Evolutionary conservation across 2,113 vertebrate genomes (phyloP), one percentile per base, ranked within the genome.

Genomic region (Trematocara unimaculatum): DNA sequence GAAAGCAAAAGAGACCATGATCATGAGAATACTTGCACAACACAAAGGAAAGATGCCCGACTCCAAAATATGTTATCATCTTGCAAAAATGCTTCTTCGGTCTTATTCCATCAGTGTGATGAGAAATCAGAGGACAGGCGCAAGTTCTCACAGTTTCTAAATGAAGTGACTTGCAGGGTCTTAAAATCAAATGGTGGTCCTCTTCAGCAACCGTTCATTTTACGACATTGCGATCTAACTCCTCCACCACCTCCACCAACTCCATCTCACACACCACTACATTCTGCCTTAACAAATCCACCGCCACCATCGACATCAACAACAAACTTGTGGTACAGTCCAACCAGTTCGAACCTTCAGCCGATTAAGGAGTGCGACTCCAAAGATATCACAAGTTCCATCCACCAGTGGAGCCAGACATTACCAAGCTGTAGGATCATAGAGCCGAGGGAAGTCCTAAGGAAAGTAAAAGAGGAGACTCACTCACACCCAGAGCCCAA

Each of bases 61-160:
- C 89, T 93, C 33, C 93, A 91, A 5, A 95, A 94, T 79, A 20
- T 87, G 2, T 84, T 92, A 18, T 90, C 87, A 4, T 60, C 88
- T 31, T 81, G 77, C 38, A 94, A 94, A 12, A 95, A 94, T 87
- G 85, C 93, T 7, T 45, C 96, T 23, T 90, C 92, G 4, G 91
- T 91, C 4, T 80, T 94, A 2, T 95, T 94, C 40, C 56, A 90
- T 31, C 92, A 96, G 40, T 55, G 92, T 79, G 96, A 94, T 31
- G 49, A 91, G 29, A 96, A 96, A 80, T 96, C 93, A 23, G 94
- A 97, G 55, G 94, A 97, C 91, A 97, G 96, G 87, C 95, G 96
- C 20, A 97, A 97, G 89, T 99, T 98, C 91, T 98, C 98, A 18
- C 96, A 97, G 86, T 98, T 99, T 95, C 94, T 99, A 56, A 98